These are phyloP conservation scores for Macrotus californicus DNA, from an alignment of 2,113 vertebrate genomes.

Conservation along the genomic window DNA sequence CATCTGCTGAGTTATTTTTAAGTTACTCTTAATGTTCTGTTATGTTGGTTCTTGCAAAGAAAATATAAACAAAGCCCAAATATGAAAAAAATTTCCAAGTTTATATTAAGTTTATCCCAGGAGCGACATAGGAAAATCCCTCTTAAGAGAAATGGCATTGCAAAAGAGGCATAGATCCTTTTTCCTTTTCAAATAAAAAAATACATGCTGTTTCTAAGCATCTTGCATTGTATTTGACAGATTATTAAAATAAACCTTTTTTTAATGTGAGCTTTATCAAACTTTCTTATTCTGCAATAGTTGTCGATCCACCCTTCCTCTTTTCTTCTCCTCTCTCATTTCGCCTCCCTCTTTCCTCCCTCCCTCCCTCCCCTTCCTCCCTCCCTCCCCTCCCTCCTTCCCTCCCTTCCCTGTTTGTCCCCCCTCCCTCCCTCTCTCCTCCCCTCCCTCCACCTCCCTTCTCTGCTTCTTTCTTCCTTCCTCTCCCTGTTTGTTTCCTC, in stretches of 20 bases:
- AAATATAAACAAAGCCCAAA: slow-evolving; percentile 35
- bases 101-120: slow-evolving; percentile 34
- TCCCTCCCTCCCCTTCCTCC: too few species aligned
- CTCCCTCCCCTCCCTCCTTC: not conserved
- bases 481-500: not conserved
- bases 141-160: slow-evolving; percentile 17
- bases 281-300: not conserved
- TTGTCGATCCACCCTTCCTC: not conserved
- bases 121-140: slow-evolving; percentile 51
- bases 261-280: not conserved
- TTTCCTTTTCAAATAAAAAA: slow-evolving; percentile 20
- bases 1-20: not conserved
- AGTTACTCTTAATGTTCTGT: slow-evolving; percentile 14
- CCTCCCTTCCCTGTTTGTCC: not conserved
- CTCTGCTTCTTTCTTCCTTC: not conserved
- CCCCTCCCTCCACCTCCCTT: not conserved
- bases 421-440: too few species aligned
- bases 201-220: slow-evolving; percentile 1
- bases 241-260: slow-evolving; percentile 20
- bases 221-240: not conserved
- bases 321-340: not conserved
- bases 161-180: not conserved
- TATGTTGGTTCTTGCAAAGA: not conserved
- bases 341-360: not conserved
- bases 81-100: slow-evolving; percentile 23